Conservation (phyloP, 2,888 invertebrate genomes). For the Perithous albicinctus region DNA sequence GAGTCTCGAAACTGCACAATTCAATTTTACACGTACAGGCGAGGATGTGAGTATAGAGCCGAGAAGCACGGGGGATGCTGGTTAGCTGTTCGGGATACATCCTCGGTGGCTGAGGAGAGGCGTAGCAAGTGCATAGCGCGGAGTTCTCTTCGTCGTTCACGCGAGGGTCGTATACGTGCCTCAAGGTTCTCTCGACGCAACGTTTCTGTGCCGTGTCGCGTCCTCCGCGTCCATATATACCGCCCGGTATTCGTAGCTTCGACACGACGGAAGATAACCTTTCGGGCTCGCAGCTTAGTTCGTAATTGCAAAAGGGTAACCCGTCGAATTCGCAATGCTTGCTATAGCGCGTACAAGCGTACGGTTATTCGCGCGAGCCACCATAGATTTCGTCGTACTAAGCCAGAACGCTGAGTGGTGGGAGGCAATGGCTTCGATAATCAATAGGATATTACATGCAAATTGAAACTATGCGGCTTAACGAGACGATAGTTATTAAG, state of each 20-base stretch:
- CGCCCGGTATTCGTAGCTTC: constrained; percentile 17
- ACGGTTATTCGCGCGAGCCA: constrained; percentile 63
- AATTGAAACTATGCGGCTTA: constrained; percentile 57
- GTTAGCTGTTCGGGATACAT: constrained; percentile 4
- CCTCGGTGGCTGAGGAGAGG: background rate
- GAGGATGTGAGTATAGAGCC: constrained; percentile 14
- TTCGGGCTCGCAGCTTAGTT: constrained; percentile 10
- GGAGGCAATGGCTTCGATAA: constrained; percentile 63
- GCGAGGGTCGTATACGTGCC: constrained; percentile 42
- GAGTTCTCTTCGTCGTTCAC: constrained; percentile 35
- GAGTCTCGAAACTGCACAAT: constrained; percentile 58
- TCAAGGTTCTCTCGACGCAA: constrained; percentile 33
- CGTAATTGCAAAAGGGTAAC: constrained; percentile 34
- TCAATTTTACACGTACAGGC: constrained; percentile 51
- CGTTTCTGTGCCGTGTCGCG: background rate
- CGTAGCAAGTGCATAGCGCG: background rate
- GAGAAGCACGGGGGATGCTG: background rate
- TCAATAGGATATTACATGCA: constrained; percentile 69
- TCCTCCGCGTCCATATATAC: background rate
- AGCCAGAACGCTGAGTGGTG: constrained; percentile 15
- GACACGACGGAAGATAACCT: constrained; percentile 25
- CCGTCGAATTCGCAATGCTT: background rate
- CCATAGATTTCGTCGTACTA: constrained; percentile 39
- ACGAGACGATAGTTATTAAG: constrained; percentile 33
- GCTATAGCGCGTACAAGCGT: background rate